phyloP scores from a whole-genome alignment of 2,888 invertebrate genomes.

The Phalera bucephala region DNA sequence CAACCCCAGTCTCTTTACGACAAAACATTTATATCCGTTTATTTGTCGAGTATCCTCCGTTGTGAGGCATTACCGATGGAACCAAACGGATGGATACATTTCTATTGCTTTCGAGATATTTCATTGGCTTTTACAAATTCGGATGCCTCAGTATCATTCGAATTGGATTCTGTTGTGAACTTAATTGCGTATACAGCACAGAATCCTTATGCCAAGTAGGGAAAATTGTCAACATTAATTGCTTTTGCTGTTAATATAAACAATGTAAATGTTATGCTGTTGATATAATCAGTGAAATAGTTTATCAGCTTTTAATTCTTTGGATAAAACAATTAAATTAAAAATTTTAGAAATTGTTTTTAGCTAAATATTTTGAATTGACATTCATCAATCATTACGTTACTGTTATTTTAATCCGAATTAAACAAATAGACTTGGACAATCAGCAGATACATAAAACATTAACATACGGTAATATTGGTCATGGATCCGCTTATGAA shows the following conservation, averaged over 20 bases:
- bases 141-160: conserved; percentile 43
- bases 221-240: conserved; percentile 4
- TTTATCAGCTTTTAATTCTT: too few relatives aligned
- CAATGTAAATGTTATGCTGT: too few relatives aligned
- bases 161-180: conserved; percentile 33
- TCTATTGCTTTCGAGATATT: conserved; percentile 57
- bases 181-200: conserved; percentile 30
- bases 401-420: too few relatives aligned
- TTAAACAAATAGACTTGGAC: too few relatives aligned
- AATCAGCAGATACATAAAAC: too few relatives aligned
- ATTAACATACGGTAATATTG: too few relatives aligned
- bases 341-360: too few relatives aligned
- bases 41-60: conserved; percentile 49
- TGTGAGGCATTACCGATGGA: conserved; percentile 40
- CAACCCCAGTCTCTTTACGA: conserved; percentile 37
- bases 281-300: too few relatives aligned
- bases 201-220: conserved; percentile 26
- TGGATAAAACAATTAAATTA: too few relatives aligned
- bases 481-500: too few relatives aligned
- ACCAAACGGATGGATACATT: conserved; percentile 51
- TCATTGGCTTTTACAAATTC: conserved; percentile 58
- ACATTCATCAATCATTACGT: too few relatives aligned
- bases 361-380: too few relatives aligned
- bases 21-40: conserved; percentile 57
- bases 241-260: background rate